Percentiles rank a stretch among this genome's conserved stretches.
Conservation (phyloP, 2,113 vertebrate species). For the Sialia sialis region DNA sequence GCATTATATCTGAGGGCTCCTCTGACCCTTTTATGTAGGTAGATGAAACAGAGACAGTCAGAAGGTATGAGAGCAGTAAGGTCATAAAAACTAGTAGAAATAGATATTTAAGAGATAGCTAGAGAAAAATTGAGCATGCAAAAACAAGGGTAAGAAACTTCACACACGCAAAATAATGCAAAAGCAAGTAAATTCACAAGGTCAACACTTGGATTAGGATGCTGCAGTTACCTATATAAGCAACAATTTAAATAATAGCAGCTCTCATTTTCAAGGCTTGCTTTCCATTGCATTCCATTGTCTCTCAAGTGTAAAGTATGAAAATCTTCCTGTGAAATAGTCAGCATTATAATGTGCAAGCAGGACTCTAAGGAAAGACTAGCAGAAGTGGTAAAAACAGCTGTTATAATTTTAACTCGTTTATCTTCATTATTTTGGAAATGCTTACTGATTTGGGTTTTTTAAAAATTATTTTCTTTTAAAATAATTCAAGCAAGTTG, state of each 20-base stretch:
- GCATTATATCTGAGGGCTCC: background rate
- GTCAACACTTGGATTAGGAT: background rate
- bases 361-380: background rate
- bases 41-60: background rate
- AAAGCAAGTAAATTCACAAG: background rate
- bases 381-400: background rate
- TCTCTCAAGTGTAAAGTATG: background rate
- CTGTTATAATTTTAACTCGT: background rate
- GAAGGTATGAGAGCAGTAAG: background rate
- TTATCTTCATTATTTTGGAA: background rate
- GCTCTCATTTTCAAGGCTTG: background rate
- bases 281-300: background rate
- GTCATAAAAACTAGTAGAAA: background rate
- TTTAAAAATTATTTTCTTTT: background rate
- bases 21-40: background rate
- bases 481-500: background rate
- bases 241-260: background rate
- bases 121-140: background rate
- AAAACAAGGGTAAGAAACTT: background rate
- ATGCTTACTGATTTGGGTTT: background rate
- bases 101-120: background rate
- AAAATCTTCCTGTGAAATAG: background rate
- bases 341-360: background rate
- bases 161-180: background rate
- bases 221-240: background rate